Evolutionary conservation across 30 jellyfish, hydroid and myxozoan species (phyloP), one percentile per base, ranked within the genome.

Genomic region (Aurelia aurita complex sp. Pacific): DNA sequence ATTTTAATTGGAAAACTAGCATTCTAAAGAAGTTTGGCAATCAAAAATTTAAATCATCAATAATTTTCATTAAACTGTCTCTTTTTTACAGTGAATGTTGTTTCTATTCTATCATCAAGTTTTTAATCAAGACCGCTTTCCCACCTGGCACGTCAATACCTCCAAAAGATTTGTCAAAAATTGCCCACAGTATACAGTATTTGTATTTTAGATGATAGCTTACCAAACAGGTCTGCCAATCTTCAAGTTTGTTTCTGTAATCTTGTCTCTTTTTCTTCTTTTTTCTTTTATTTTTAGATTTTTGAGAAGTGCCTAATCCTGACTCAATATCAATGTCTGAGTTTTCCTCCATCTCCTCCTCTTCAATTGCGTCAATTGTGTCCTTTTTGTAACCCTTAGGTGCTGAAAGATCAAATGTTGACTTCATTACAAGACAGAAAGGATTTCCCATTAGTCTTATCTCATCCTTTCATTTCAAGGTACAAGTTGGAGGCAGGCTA

Each of bases 201-300:
- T 42, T 17, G 16, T 61, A 83, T 36, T 15, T 69, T 35, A 43
- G 18, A 3, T 19, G 43, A 14, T 7, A 42, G 14, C 88, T 84
- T 64, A 94, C 99, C 85, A 86, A 85, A 64, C 99, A 94, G 9
- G 55, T 76, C 65, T 89, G 97, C 99, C 99, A 94, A 34, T 84
- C 89, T 75, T 94, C 99, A 9, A 94, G 78, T 62, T 75, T 84
- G 59, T 74, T 89, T 57, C 89, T 79, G 70, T 62, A 89, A 38
- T 89, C 94, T 46, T 86, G 90, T 75, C 88, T 68, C 66, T 68
- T 76, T 77, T 85, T 82, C 69, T 90, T 79, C 81, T 64, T 69
- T 69, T 53, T 55, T 65, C 64, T 67, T 60, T 50, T 61, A 50
- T 83, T 89, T 43, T 64, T 80, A 1, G 74, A 7, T 10, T 60